Conservation (phyloP, 1,140 invertebrate genomes). For the Lanistes nyassanus region DNA sequence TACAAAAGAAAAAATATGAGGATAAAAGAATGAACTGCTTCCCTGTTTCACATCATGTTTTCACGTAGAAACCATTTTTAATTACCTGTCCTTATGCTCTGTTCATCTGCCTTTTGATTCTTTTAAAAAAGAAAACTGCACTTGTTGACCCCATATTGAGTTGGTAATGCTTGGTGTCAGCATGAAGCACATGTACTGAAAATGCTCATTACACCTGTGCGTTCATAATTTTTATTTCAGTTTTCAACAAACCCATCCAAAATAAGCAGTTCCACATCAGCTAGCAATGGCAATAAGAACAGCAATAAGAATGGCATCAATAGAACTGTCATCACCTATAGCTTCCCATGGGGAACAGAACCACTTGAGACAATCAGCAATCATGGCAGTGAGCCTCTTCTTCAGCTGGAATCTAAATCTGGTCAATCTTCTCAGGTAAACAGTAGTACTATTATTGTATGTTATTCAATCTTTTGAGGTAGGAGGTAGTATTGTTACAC, state of each 20-base stretch:
- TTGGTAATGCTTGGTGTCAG: not conserved
- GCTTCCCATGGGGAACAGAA: conserved; percentile 50
- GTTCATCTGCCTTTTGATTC: not conserved
- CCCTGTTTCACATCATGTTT: not conserved
- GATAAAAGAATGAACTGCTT: not conserved
- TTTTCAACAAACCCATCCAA: conserved; percentile 43
- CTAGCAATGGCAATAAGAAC: conserved; percentile 2
- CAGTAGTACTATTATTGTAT: not conserved
- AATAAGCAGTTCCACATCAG: conserved; percentile 25
- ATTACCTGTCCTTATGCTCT: too few species aligned
- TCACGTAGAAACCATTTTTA: too few species aligned
- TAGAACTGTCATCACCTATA: conserved; percentile 35
- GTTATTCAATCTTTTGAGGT: too few species aligned
- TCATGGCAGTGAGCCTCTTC: conserved; percentile 29
- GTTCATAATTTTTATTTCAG: conserved; percentile 19
- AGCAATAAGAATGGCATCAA: not conserved
- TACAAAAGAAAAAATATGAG: too few species aligned
- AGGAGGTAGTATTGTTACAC: too few species aligned
- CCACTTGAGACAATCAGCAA: conserved; percentile 45
- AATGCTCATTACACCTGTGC: too few species aligned
- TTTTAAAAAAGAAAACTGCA: not conserved
- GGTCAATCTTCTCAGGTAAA: conserved; percentile 28
- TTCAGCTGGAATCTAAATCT: conserved; percentile 25
- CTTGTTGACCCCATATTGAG: not conserved
- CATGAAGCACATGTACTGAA: too few species aligned